These are phyloP conservation scores for Orthosia incerta DNA, from an alignment of 2,888 invertebrate species.

Conservation along the genomic window DNA sequence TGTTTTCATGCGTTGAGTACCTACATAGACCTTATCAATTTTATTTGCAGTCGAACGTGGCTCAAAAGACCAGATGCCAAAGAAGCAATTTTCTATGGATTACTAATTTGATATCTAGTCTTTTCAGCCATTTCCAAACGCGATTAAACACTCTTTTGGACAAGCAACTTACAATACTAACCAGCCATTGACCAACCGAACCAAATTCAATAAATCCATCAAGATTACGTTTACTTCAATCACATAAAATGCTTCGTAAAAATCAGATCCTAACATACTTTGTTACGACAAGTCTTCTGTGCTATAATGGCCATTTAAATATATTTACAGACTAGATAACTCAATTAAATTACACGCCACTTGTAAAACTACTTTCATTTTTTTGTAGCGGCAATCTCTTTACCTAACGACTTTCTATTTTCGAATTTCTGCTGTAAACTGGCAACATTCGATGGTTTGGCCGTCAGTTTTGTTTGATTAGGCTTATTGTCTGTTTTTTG, in stretches of 20 bases:
- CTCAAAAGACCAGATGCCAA: constrained; percentile 29
- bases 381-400: constrained; percentile 82
- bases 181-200: constrained; percentile 47
- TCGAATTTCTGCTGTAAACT: constrained; percentile 95
- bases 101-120: not conserved
- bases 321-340: constrained; percentile 70
- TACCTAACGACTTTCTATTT: constrained; percentile 88
- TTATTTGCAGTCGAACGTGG: constrained; percentile 21
- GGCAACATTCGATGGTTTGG: constrained; percentile 93
- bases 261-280: constrained; percentile 67
- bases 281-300: constrained; percentile 60
- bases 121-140: constrained; percentile 3
- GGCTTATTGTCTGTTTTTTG: constrained; percentile 82
- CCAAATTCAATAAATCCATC: constrained; percentile 42
- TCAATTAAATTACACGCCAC: constrained; percentile 62
- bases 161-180: constrained; percentile 53
- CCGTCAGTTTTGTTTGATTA: constrained; percentile 86
- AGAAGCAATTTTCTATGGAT: not conserved
- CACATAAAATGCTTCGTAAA: constrained; percentile 47
- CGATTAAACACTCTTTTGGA: constrained; percentile 37
- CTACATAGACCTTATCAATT: constrained; percentile 13
- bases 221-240: constrained; percentile 30
- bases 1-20: constrained; percentile 41
- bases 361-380: constrained; percentile 51
- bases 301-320: constrained; percentile 65